Base-by-base conservation (phyloP, 30 jellyfish, hydroid and myxozoan species). In the Turritopsis rubra region DNA sequence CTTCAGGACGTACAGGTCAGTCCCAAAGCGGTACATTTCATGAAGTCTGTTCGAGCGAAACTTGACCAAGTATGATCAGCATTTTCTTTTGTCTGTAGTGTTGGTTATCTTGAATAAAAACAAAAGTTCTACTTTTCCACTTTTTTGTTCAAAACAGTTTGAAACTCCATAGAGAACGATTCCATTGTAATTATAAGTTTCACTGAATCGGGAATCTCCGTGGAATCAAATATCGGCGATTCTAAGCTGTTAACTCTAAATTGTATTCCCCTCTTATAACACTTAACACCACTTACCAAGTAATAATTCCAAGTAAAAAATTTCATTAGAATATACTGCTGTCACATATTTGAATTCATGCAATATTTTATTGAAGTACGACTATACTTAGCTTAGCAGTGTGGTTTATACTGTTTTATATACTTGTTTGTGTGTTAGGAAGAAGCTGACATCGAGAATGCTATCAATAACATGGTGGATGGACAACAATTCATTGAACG, bases 1-100 rank as follows among this genome's bases (percentile, higher is more conserved):
- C n/a, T n/a, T n/a, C n/a, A 74, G 82, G 65, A 23, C 9, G 60
- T 74, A n/a, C 65, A 74, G 9, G 82, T 74, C 65, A 74, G 82
- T 74, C 82, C 52, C 18, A 22, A 74, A 74, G 82, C 82, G 18
- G 41, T 13, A 26, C 28, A 29, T n/a, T 29, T 74, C 41, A 24
- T 74, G 65, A 26, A 74, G 60, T n/a, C 26, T 26, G 60, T 74
- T 74, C 82, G 82, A 20, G 26, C 65, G n/a, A 74, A 18, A 29
- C 82, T 74, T 52, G 82, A 74, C 21, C 26, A 74, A 52, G 82
- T 74, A 74, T 23, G 60, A 5, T 41, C n/a, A 16, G 72, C 18
- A 16, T 54, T 54, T 54, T 54, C n/a, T 54, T 54, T 54, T 54
- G 72, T 16, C 18, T 54, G 72, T 54, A 16, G 72, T 54, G 18